Percentiles rank a stretch among this genome's conserved stretches.
Evolutionary conservation across 2,113 vertebrate genomes (phyloP).

Genomic region (Lepus americanus): DNA sequence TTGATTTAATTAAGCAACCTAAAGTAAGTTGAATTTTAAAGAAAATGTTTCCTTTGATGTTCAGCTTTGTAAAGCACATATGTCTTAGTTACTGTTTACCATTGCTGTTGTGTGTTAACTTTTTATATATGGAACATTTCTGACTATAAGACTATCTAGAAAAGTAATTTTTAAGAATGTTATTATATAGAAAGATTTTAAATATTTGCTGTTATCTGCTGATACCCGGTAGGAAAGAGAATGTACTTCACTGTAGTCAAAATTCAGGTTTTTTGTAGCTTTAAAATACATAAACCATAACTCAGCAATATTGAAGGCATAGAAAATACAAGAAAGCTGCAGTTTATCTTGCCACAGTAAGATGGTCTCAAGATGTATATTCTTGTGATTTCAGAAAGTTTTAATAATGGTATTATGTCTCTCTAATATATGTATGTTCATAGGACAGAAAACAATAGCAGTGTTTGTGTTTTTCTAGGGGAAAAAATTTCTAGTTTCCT

Average conservation of each 20-base stretch:
- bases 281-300: neutral
- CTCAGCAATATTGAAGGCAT: neutral
- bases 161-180: conserved; percentile 8
- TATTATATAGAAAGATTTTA: neutral
- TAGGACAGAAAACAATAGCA: neutral
- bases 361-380: neutral
- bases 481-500: neutral
- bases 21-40: conserved; percentile 90
- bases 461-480: neutral
- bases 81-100: neutral
- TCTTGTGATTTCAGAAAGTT: conserved; percentile 13
- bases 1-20: conserved; percentile 97
- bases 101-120: neutral
- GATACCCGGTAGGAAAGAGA: neutral
- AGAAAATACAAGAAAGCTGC: neutral
- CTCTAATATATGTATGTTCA: neutral
- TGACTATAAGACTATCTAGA: neutral
- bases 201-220: neutral
- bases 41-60: conserved; percentile 15
- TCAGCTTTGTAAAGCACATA: neutral
- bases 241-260: neutral
- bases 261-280: neutral
- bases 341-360: neutral
- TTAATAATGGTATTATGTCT: neutral
- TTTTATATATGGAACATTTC: neutral